Evolutionary conservation across 2,797 vertebrate genomes (phyloP).

Genomic region (Cryptoprocta ferox): DNA sequence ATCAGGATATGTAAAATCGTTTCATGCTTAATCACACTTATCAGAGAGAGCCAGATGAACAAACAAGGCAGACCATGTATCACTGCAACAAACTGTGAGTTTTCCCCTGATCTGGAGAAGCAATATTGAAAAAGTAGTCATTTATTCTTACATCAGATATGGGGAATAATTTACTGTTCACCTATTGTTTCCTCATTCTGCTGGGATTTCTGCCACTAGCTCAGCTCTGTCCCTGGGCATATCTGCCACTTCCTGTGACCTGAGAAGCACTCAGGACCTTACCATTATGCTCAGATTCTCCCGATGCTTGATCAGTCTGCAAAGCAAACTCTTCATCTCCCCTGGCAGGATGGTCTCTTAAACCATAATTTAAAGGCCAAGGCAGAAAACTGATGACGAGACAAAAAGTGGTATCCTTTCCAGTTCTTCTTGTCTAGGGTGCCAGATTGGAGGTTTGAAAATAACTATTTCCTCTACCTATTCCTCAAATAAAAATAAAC

Average conservation of each 20-base stretch:
- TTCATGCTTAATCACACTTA: conserved; percentile 41
- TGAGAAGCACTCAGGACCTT: background rate
- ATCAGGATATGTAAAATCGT: conserved; percentile 27
- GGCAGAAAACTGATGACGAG: background rate
- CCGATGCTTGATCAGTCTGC: background rate
- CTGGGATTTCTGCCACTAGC: background rate
- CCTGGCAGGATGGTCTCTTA: background rate
- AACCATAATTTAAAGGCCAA: conserved; percentile 3
- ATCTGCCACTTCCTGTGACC: background rate
- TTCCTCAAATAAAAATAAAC: background rate
- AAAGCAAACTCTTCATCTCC: background rate
- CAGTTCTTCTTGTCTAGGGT: background rate
- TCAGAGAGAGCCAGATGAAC: conserved; percentile 33
- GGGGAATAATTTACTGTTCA: background rate
- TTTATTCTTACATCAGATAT: background rate
- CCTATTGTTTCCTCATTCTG: background rate
- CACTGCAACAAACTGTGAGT: background rate
- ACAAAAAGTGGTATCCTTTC: background rate
- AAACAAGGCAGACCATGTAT: background rate
- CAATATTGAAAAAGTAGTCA: background rate
- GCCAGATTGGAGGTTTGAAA: background rate
- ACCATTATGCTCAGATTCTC: background rate
- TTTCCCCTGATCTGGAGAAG: background rate
- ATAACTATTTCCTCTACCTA: background rate
- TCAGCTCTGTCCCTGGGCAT: background rate